Conservation (phyloP, 1,140 invertebrate genomes). For the Bombus confusus region DNA sequence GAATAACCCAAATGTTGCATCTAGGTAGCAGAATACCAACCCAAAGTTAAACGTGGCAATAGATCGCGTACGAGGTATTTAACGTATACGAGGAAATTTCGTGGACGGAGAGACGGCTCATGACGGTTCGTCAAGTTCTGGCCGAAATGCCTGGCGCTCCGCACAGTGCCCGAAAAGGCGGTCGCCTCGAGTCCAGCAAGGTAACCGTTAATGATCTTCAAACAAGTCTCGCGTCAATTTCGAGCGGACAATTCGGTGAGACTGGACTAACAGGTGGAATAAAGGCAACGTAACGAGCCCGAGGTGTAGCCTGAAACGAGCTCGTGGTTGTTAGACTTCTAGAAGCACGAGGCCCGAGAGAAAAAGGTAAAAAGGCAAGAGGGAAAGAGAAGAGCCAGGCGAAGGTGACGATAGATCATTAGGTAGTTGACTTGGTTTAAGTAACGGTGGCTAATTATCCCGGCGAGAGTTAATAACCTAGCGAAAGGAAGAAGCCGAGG, state of each 20-base stretch:
- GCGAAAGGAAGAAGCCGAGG: conserved; percentile 47
- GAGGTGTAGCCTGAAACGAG: neutral
- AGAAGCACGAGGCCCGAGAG: neutral
- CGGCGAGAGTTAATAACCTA: conserved; percentile 61
- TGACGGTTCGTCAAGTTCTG: no score
- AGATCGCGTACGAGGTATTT: no score
- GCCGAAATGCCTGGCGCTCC: neutral
- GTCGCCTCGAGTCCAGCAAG: neutral
- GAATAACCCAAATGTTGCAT: no score
- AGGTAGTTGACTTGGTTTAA: conserved; percentile 71
- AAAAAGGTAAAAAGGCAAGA: neutral
- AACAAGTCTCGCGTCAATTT: conserved; percentile 61
- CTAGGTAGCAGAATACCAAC: no score
- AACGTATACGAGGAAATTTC: neutral
- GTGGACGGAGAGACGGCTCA: neutral
- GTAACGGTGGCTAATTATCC: conserved; percentile 59
- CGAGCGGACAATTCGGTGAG: conserved; percentile 27
- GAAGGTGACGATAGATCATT: conserved; percentile 73
- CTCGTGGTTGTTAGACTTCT: neutral
- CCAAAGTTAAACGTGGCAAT: no score
- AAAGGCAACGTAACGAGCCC: conserved; percentile 39
- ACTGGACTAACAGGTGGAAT: conserved; percentile 40
- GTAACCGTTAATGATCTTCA: conserved; percentile 55
- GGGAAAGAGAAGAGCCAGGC: neutral
- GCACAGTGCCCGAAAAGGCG: neutral